Evolutionary conservation across 2,113 vertebrate genomes (phyloP), one percentile per base, ranked within the genome.

Genomic region (Strix uralensis): DNA sequence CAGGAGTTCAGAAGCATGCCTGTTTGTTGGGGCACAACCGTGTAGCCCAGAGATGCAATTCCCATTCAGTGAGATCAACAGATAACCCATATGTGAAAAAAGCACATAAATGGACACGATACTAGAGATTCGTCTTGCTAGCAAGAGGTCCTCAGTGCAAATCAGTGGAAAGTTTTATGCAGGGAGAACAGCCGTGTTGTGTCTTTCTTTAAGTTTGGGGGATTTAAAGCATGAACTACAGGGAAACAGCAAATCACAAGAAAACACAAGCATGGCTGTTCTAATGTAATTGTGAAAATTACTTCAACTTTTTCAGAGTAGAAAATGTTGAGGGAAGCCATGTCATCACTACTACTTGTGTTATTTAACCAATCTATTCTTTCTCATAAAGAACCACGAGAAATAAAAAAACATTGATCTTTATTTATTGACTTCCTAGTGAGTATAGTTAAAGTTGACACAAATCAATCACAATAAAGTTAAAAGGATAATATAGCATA

Each of bases 381-480:
- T 99, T 94, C 91, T 98, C 98, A 99, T 99, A 98, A 98, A 99
- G 98, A 98, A 98, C 96, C 94, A 98, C 95, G 98, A 98, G 98
- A 99, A 99, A 99, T 99, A 98, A 99, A 98, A 98, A 98, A 97
- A 44, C 98, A 99, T 98, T 98, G 98, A 99, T 99, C 98, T 98
- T 99, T 98, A 98, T 98, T 98, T 99, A 99, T 99, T 98, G 99
- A 99, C 98, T 98, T 98, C 59, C 97, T 98, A 98, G 98, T 98
- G 98, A 99, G 98, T 98, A 98, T 99, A 99, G 99, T 99, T 99
- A 98, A 99, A 98, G 98, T 97, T 99, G 99, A 99, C 99, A 98
- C 97, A 98, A 98, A 99, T 99, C 99, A 99, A 99, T 99, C 98
- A 98, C 99, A 99, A 99, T 98, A 98, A 98, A 98, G 98, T 99